Evolutionary conservation across 1,140 invertebrate genomes (phyloP).

Genomic region (Melitaea cinxia): DNA sequence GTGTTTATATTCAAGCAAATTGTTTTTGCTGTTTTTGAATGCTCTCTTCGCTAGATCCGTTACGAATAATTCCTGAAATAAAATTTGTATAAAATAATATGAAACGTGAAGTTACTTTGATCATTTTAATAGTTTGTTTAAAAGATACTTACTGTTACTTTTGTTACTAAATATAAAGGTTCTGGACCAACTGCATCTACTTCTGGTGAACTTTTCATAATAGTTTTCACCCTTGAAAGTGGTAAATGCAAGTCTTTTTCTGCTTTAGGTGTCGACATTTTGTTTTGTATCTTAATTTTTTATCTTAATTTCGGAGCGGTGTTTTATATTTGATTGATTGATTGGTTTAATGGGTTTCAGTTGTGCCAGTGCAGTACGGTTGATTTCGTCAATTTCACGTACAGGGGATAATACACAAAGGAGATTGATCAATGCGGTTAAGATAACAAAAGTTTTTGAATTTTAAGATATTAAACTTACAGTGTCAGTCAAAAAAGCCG

Average conservation of each 20-base stretch:
- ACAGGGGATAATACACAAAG: no score
- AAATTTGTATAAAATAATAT: no score
- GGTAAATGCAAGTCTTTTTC: constrained; percentile 83
- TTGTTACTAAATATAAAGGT: constrained; percentile 86
- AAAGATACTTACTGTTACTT: constrained; percentile 86
- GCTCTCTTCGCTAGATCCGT: constrained; percentile 84
- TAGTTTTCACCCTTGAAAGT: constrained; percentile 88
- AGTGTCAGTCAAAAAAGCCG: no score
- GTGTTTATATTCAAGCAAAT: constrained; percentile 85
- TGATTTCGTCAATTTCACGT: no score
- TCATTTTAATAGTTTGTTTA: not conserved
- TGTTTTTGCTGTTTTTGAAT: constrained; percentile 72
- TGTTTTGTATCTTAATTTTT: no score
- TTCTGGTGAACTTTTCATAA: constrained; percentile 93
- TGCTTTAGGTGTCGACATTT: constrained; percentile 64
- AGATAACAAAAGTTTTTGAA: no score
- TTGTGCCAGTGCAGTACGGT: no score
- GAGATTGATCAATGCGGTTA: no score
- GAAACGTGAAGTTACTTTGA: not conserved
- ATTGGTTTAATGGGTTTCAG: no score
- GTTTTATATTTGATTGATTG: no score
- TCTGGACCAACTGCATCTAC: constrained; percentile 90
- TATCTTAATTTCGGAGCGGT: no score
- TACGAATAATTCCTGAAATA: constrained; percentile 83
- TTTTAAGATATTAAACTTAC: no score